Evolutionary conservation across 2,888 invertebrate species (phyloP).

Genomic region (Marasmarcha lunaedactyla): DNA sequence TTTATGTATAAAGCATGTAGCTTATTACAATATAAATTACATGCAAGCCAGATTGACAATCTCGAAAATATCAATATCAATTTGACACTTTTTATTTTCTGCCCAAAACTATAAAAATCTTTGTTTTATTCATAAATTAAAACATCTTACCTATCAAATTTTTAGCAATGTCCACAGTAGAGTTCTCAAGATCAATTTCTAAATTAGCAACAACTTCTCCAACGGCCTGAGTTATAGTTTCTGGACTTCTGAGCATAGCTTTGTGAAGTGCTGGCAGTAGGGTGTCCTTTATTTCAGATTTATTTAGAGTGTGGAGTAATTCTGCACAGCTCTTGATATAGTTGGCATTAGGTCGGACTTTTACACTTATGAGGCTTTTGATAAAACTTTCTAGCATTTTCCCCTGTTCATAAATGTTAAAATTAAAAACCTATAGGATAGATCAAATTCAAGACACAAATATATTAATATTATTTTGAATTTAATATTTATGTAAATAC

Average conservation of each 20-base stretch:
- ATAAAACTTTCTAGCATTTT: constrained; percentile 77
- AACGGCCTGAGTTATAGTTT: constrained; percentile 86
- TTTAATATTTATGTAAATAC: too few species aligned
- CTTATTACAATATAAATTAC: too few species aligned
- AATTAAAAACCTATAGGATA: too few species aligned
- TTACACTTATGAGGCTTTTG: constrained; percentile 82
- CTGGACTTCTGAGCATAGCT: constrained; percentile 93
- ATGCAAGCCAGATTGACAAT: too few species aligned
- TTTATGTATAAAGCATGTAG: too few species aligned
- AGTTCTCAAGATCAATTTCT: constrained; percentile 80
- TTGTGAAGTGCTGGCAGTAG: constrained; percentile 90
- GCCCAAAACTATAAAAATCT: too few species aligned
- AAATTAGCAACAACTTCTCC: constrained; percentile 80
- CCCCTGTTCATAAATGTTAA: constrained; percentile 51
- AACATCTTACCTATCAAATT: constrained; percentile 84
- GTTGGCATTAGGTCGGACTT: constrained; percentile 78
- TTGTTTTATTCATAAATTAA: too few species aligned
- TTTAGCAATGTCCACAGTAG: constrained; percentile 83
- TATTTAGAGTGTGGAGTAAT: constrained; percentile 72
- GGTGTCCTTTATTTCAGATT: constrained; percentile 77
- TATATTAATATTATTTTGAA: too few species aligned
- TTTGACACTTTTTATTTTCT: too few species aligned
- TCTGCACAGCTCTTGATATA: constrained; percentile 76
- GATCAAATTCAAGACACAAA: too few species aligned
- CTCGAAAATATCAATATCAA: too few species aligned